Evolutionary conservation across 2,888 invertebrate species (phyloP), one percentile per base, ranked within the genome.

Genomic region (Fabriciana adippe): DNA sequence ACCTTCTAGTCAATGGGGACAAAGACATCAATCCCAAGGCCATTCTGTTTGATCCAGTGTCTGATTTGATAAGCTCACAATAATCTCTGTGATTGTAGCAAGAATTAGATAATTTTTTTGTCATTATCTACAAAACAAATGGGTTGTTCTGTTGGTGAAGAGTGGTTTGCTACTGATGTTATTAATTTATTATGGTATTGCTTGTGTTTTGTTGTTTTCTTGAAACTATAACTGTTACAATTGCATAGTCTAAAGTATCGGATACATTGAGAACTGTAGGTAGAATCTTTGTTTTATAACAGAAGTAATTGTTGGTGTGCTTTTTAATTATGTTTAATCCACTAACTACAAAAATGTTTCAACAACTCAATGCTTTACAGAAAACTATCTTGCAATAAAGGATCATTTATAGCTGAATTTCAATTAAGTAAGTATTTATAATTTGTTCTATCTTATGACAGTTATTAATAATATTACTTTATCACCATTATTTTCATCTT

Each of bases 61-160:
- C 81, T 85, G 83, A 86, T 88, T 83, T 82, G 79, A 84, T 82
- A 86, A 88, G 91, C 92, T 92, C 92, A 92, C 88, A 89, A 90
- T 91, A 90, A 90, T 90, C 88, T 89, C 92, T 92, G 92, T 92
- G 92, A 92, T 92, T 92, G 92, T 92, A 92, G 92, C 90, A 83
- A 90, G 87, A 90, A 84, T 88, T 92, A 92, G 91, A 90, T 90
- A 90, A 87, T 87, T 88, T 83, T 83, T 87, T 88, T 87, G 84
- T 88, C 85, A 86, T 86, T 87, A 84, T 84, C 85, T 87, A 84
- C 80, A 83, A 81, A 85, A 83, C 78, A 85, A 86, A 86, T 85
- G 85, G 85, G 87, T 89, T 90, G 86, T 90, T 88, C 81, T 86
- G 80, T 83, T 80, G 83, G 84, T 87, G 81, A 86, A 83, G 81